Evolutionary conservation across 2,797 vertebrate genomes (phyloP).

Genomic region (Fistularia commersonii): DNA sequence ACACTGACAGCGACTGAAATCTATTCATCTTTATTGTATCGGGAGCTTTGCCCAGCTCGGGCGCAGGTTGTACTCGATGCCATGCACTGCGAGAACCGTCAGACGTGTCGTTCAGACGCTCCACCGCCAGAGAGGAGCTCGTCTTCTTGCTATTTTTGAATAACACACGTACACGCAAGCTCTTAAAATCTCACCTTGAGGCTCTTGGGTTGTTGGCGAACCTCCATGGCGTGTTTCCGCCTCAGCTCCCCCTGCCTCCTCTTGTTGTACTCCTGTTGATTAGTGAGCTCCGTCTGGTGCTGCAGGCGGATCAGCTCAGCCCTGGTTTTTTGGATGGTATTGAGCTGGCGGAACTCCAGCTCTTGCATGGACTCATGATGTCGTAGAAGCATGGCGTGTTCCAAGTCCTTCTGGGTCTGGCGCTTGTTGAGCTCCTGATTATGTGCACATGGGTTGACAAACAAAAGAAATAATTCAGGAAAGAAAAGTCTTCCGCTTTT

Average conservation of each 20-base stretch:
- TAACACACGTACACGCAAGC: neutral
- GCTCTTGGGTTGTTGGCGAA: constrained; percentile 98
- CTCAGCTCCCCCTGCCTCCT: constrained; percentile 93
- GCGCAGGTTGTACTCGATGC: too few species aligned
- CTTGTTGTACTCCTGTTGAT: constrained; percentile 99
- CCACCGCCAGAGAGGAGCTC: too few species aligned
- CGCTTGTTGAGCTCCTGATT: constrained; percentile 94
- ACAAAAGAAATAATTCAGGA: neutral
- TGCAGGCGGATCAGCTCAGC: constrained; percentile 93
- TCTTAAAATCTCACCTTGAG: constrained; percentile 82
- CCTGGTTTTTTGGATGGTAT: constrained; percentile 92
- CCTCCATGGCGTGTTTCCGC: constrained; percentile 97
- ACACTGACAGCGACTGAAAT: too few species aligned
- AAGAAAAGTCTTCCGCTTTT: too few species aligned
- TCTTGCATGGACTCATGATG: constrained; percentile 99
- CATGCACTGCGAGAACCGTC: too few species aligned
- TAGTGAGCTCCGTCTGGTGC: constrained; percentile 98
- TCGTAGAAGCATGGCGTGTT: constrained; percentile 95
- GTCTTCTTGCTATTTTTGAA: too few species aligned
- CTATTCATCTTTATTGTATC: too few species aligned
- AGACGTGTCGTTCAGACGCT: too few species aligned
- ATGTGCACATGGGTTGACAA: constrained; percentile 11
- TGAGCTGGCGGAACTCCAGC: constrained; percentile 95
- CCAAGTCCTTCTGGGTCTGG: constrained; percentile 97
- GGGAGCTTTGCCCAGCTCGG: too few species aligned